phyloP scores from a whole-genome alignment of 2,888 invertebrate genomes.

The Rhabditoides inermis region DNA sequence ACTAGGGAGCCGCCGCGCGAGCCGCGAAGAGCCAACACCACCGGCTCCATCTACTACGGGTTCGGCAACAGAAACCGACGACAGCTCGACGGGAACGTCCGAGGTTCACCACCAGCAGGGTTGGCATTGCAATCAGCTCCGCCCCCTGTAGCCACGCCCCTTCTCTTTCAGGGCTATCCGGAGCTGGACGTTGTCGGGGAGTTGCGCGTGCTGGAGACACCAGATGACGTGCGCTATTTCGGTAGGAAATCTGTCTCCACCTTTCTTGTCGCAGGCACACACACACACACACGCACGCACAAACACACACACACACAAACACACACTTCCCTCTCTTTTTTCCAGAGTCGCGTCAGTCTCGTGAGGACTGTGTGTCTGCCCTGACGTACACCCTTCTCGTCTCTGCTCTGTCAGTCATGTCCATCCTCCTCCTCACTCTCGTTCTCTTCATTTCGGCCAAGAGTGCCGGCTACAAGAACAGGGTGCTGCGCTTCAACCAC shows the following conservation, averaged over 20 bases:
- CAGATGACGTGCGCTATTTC: slow-evolving; percentile 42
- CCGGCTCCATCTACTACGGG: background rate
- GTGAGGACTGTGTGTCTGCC: slow-evolving; percentile 8
- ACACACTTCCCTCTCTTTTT: background rate
- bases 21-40: background rate
- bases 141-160: too few species aligned
- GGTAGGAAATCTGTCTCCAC: slow-evolving; percentile 13
- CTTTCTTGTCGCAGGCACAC: too few species aligned
- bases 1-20: background rate
- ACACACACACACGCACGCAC: too few species aligned
- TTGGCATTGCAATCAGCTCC: too few species aligned
- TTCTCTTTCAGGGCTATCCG: slow-evolving; percentile 30
- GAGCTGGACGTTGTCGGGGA: slow-evolving; percentile 42
- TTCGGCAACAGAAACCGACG: background rate
- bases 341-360: background rate
- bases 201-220: slow-evolving; percentile 43
- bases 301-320: too few species aligned
- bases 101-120: too few species aligned
- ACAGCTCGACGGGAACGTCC: too few species aligned
- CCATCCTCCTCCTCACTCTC: slow-evolving; percentile 16
- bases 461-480: too few species aligned
- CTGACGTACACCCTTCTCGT: slow-evolving; percentile 16
- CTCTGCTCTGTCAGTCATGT: slow-evolving; percentile 16
- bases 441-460: slow-evolving; percentile 16
- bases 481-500: too few species aligned